phyloP scores from a whole-genome alignment of 2,888 invertebrate species.

The Noctua pronuba region DNA sequence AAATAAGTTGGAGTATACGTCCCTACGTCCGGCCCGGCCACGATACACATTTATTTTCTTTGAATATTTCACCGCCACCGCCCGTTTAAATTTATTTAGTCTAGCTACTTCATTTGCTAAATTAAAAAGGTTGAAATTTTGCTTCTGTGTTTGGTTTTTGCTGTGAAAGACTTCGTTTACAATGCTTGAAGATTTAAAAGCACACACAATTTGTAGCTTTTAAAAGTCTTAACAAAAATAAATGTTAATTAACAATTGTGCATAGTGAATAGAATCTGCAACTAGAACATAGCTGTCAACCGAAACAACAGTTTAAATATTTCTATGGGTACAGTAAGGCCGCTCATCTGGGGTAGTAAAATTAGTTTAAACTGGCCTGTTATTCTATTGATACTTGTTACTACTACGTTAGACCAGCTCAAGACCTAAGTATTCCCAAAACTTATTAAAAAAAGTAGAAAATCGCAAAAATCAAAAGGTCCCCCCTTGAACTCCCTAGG shows the following conservation, averaged over 20 bases:
- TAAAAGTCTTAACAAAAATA: not conserved
- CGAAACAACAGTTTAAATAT: not conserved
- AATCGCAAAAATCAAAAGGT: not conserved
- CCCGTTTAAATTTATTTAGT: constrained; percentile 57
- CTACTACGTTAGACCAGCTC: not conserved
- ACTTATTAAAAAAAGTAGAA: not conserved
- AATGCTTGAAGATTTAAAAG: not conserved
- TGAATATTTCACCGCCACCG: constrained; percentile 59
- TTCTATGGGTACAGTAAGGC: not conserved
- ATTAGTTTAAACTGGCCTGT: not conserved
- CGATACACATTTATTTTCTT: constrained; percentile 62
- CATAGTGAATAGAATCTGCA: not conserved
- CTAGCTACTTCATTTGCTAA: constrained; percentile 49
- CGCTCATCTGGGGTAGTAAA: not conserved
- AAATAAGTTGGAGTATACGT: constrained; percentile 67
- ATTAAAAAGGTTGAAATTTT: constrained; percentile 44
- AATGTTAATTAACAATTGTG: not conserved
- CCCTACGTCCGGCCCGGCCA: constrained; percentile 52
- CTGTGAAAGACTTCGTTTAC: not conserved
- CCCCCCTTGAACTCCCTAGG: not conserved
- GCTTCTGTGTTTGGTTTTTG: constrained; percentile 15
- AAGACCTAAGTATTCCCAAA: not conserved
- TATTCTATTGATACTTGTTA: not conserved
- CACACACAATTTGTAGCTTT: not conserved
- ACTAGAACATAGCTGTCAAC: not conserved